phyloP scores from a whole-genome alignment of 2,888 invertebrate genomes.

The Amiota mariae region DNA sequence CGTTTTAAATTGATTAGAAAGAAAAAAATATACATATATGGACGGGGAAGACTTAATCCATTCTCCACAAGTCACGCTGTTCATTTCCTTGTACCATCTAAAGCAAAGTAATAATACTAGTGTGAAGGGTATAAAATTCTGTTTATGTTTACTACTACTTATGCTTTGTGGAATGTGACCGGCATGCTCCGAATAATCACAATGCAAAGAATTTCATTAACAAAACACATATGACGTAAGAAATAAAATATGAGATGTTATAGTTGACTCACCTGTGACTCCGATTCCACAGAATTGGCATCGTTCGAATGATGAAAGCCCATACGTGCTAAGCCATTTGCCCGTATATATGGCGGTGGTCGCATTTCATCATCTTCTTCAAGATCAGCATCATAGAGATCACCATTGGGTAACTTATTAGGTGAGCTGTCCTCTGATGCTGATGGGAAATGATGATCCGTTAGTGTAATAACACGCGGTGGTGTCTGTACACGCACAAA shows the following conservation, averaged over 20 bases:
- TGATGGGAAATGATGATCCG: slow-evolving; percentile 87
- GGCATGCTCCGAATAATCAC: neutral
- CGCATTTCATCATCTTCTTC: slow-evolving; percentile 57
- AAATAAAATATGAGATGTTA: too few relatives aligned
- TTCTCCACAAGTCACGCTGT: too few relatives aligned
- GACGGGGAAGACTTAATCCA: too few relatives aligned
- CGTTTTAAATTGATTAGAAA: too few relatives aligned
- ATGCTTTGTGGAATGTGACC: neutral
- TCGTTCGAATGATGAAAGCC: slow-evolving; percentile 68
- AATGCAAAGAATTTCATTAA: neutral
- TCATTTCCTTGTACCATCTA: too few relatives aligned
- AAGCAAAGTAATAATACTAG: too few relatives aligned
- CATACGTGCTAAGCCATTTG: slow-evolving; percentile 60
- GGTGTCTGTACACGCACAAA: slow-evolving; percentile 90
- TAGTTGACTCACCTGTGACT: slow-evolving; percentile 63
- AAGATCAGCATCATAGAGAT: slow-evolving; percentile 52
- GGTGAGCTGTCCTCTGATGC: slow-evolving; percentile 76
- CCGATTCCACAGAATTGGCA: slow-evolving; percentile 69
- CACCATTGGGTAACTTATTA: slow-evolving; percentile 45
- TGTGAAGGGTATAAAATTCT: too few relatives aligned
- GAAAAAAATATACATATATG: too few relatives aligned
- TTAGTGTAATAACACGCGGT: slow-evolving; percentile 89
- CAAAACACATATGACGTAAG: neutral
- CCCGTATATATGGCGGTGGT: slow-evolving; percentile 66
- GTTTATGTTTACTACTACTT: neutral